phyloP scores from a whole-genome alignment of 2,113 vertebrate genomes.

The Camelus dromedarius region DNA sequence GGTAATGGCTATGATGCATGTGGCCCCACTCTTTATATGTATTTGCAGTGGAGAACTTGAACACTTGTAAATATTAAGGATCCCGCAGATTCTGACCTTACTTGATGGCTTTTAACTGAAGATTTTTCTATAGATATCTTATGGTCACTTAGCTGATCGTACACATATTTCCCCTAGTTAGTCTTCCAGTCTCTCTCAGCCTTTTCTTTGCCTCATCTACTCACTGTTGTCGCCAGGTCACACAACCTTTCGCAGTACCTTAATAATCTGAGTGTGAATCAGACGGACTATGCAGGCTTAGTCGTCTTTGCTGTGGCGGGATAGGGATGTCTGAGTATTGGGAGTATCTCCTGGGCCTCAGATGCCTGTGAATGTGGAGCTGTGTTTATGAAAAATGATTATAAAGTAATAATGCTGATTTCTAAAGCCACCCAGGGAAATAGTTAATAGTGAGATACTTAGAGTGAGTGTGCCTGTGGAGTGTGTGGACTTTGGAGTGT shows the following conservation, averaged over 20 bases:
- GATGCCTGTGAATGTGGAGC: not conserved
- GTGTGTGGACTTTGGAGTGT: not conserved
- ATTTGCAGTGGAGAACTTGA: slow-evolving; percentile 27
- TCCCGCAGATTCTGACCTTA: slow-evolving; percentile 49
- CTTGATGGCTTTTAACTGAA: slow-evolving; percentile 6
- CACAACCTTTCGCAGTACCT: not conserved
- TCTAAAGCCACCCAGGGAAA: slow-evolving; percentile 18
- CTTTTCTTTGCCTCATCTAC: not conserved
- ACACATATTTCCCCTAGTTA: not conserved
- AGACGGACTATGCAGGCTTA: not conserved
- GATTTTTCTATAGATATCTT: slow-evolving; percentile 39
- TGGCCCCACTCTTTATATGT: not conserved
- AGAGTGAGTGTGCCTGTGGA: not conserved
- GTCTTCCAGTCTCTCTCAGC: not conserved
- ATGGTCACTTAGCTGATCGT: not conserved
- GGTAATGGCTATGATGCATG: not conserved
- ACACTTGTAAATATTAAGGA: not conserved
- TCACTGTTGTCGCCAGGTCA: not conserved
- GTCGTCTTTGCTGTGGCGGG: not conserved
- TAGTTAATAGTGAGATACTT: slow-evolving; percentile 32
- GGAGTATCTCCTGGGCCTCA: not conserved
- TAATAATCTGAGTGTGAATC: slow-evolving; percentile 35
- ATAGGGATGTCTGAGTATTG: not conserved
- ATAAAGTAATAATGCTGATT: slow-evolving; percentile 42
- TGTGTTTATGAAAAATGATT: slow-evolving; percentile 36